Evolutionary conservation across 1,140 invertebrate species (phyloP), one percentile per base, ranked within the genome.

Genomic region (Habropoda laboriosa): DNA sequence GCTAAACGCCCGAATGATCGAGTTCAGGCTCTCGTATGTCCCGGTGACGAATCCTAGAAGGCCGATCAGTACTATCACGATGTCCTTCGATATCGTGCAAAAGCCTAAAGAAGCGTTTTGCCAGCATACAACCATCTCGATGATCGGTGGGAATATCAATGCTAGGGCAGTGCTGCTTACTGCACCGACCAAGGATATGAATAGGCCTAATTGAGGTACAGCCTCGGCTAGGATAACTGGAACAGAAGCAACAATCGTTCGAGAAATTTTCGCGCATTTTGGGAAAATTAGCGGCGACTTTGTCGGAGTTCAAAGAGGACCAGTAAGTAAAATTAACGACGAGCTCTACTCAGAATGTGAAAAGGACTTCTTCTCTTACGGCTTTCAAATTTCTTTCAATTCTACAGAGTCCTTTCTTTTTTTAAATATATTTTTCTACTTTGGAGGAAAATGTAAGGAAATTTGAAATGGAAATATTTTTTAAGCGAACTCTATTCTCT

Each of bases 131-230:
- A 96, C 93, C 71, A 98, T 94, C 86, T 99, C 97, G 63, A 99
- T 96, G 21, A 98, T 91, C 2, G 98, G 96, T 2, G 98, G 98
- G 85, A 99, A 96, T 16, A 99, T 94, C 0, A 99, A 94, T 0
- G 98, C 97, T 60, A 99, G 93, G 0, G 96, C 95, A 38, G 97
- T 97, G 81, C 97, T 97, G 89, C 96, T 97, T 7, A 98, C 94
- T 0, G 98, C 97, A 3, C 98, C 98, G 57, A 99, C 96, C 55
- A 98, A 93, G 0, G 98, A 98, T 80, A 99, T 99, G 90, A 99
- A 96, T 2, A 97, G 93, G 55, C 96, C 96, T 64, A 99, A 93
- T 83, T 97, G 93, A 1, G 98, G 97, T 74, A 99, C 96, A 0
- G 95, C 93, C 78, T 96, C 95, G 0, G 98, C 98, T 57, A 98